Base-by-base conservation (phyloP, 2,113 vertebrate species). In the Odontophorus gujanensis region DNA sequence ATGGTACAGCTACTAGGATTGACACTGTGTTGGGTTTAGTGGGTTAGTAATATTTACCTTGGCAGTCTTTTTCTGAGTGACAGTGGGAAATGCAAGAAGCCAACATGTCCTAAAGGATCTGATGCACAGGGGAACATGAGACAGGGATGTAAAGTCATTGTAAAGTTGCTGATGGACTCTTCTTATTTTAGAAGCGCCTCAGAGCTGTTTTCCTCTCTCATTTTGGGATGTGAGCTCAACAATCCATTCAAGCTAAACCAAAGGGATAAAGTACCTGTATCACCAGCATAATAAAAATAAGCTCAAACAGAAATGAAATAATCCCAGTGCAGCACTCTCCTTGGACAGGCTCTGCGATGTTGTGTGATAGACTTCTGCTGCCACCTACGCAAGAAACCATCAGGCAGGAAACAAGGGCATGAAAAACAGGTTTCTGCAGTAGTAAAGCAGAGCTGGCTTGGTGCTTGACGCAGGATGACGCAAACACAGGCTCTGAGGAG, bases 381-480 rank as follows among this genome's bases (percentile, higher is more conserved):
- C 79, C 76, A 74, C 90, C 88, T 72, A 71, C 57, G 0, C 73
- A 32, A 80, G 79, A 71, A 83, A 9, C 34, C 34, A 61, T 65
- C 4, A 9, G 50, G 55, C 79, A 90, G 88, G 92, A 75, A 78
- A 78, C 5, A 24, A 81, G 51, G 77, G 7, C 22, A 5, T 4
- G 65, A 84, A 59, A 62, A 93, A 19, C 85, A 75, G 83, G 85
- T 90, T 92, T 75, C 12, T 86, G 90, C 77, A 51, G 83, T 1
- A 75, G 25, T 8, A 59, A 59, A 92, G 80, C 25, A 11, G 75
- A 75, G 85, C 59, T 0, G 13, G 25, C 55, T 63, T 73, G 93
- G 6, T 61, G 76, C 57, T 69, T 94, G 92, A 94, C 7, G 30
- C 73, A 88, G 93, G 88, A 65, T 95, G 90, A 95, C 0, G 65